Evolutionary conservation across 23 tunicate species (phyloP), one percentile per base, ranked within the genome.

Genomic region (Ascidia mentula): DNA sequence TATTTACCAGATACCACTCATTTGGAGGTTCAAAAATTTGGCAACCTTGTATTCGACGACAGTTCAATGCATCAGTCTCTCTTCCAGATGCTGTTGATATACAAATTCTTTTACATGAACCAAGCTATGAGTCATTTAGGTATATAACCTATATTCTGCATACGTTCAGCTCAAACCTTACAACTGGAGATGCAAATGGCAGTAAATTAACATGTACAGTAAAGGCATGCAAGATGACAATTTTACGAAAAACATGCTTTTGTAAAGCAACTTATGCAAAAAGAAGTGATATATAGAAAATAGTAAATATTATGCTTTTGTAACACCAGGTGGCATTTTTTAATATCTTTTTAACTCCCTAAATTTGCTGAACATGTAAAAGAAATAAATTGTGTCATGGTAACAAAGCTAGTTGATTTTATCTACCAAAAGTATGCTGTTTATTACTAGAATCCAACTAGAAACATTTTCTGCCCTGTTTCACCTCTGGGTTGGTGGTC

Each of bases 401-500:
- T 53, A 28, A n/a, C n/a, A n/a, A n/a, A n/a, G n/a, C n/a, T n/a
- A n/a, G n/a, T n/a, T n/a, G n/a, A n/a, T n/a, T n/a, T n/a, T n/a
- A n/a, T n/a, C n/a, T n/a, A n/a, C n/a, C n/a, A n/a, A n/a, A n/a
- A n/a, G n/a, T n/a, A n/a, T n/a, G n/a, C n/a, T 22, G 22, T 24
- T 32, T 31, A 39, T 34, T 45, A 35, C 9, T 73, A 90, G 96
- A 46, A 37, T 91, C 33, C 97, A 91, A 42, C 74, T 91, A 3
- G 90, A 81, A 65, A 69, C 79, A 37, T 78, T 91, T 74, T 86
- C 97, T 8, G 79, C 90, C 8, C 46, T 91, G 3, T 91, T 91
- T 70, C 97, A 91, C 45, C 31, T 86, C 46, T 91, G 89, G 87
- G 97, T 91, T 37, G 97, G 97, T 24, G 97, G 97, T 46, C 97